Conservation (phyloP, 2,113 vertebrate species). For the Tragelaphus strepsiceros region DNA sequence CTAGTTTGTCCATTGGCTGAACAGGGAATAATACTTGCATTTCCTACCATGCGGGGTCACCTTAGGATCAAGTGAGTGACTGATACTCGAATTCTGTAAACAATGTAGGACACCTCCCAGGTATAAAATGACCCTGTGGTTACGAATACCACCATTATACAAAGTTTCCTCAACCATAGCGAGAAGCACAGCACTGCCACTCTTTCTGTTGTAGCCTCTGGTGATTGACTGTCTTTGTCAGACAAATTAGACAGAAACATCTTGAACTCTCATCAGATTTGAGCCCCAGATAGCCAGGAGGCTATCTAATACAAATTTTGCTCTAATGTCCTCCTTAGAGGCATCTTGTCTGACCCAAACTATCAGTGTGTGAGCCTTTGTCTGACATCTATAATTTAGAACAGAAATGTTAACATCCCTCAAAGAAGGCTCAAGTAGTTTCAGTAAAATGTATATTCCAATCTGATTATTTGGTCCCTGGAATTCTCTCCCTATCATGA, state of each 20-base stretch:
- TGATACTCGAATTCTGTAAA: background rate
- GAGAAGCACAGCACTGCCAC: background rate
- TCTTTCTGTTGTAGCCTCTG: slow-evolving; percentile 17
- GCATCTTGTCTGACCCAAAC: background rate
- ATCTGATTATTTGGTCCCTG: background rate
- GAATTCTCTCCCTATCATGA: background rate
- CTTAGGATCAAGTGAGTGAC: background rate
- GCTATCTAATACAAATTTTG: background rate
- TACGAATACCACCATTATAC: background rate
- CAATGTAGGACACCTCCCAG: background rate
- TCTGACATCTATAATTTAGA: background rate
- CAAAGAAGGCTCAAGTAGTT: background rate
- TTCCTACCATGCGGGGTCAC: background rate
- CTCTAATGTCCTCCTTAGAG: background rate
- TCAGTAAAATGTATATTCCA: background rate
- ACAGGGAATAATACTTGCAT: background rate
- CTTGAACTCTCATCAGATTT: slow-evolving; percentile 21
- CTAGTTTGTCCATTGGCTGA: background rate
- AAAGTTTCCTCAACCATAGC: background rate
- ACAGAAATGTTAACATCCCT: background rate
- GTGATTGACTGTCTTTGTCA: background rate
- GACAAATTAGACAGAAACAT: slow-evolving; percentile 37
- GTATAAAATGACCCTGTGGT: background rate
- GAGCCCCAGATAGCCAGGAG: background rate
- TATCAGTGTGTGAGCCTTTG: background rate